A percentile compares a stretch with the other conserved stretches of the same genome.
Conservation (phyloP, 2,797 vertebrate species). For the Phataginus tetradactyla region DNA sequence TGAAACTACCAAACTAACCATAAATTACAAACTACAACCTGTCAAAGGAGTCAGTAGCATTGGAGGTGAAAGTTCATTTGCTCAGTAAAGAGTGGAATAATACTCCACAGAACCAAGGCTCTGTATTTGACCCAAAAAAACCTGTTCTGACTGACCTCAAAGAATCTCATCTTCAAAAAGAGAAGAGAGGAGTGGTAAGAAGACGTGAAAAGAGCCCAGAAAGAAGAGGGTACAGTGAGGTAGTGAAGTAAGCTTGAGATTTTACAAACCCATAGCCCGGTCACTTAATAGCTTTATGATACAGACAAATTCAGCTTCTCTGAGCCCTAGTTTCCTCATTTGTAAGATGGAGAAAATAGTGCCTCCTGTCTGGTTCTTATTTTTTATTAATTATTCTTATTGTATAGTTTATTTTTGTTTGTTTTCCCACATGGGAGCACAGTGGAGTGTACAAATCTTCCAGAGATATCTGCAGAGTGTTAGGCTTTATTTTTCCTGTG, state of each 20-base stretch:
- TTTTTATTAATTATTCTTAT: background rate
- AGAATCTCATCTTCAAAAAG: slow-evolving; percentile 43
- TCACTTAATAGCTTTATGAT: background rate
- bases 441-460: slow-evolving; percentile 30
- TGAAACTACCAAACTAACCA: slow-evolving; percentile 22
- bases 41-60: background rate
- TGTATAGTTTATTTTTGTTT: slow-evolving; percentile 20
- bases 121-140: background rate
- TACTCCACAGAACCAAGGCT: background rate
- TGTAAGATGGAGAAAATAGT: background rate
- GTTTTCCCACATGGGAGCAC: background rate
- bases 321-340: background rate
- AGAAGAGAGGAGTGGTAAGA: background rate
- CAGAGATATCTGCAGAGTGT: background rate
- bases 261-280: background rate
- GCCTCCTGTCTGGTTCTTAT: background rate
- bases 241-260: background rate
- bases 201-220: background rate
- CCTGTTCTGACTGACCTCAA: background rate
- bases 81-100: background rate
- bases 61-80: slow-evolving; percentile 21
- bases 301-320: background rate
- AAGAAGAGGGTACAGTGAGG: background rate
- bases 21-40: slow-evolving; percentile 17
- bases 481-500: background rate